Conservation (phyloP, 1,140 invertebrate species). For the Drosophila hydei region DNA sequence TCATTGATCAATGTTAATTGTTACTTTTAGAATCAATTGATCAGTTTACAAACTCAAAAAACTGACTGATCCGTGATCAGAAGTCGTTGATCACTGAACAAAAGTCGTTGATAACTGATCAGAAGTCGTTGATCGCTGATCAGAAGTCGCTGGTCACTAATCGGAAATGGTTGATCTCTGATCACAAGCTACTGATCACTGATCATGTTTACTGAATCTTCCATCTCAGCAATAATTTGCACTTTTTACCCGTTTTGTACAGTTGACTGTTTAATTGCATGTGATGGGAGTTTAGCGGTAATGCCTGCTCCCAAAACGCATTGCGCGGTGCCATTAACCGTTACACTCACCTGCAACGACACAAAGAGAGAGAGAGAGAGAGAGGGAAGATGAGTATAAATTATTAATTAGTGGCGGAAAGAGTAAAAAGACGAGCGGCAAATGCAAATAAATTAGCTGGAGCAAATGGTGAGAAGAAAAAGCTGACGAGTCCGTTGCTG, state of each 20-base stretch:
- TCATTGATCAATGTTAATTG: no score
- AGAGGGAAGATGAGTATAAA: conserved; percentile 46
- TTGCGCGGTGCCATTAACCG: conserved; percentile 45
- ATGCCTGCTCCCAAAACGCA: conserved; percentile 47
- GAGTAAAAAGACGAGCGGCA: conserved; percentile 31
- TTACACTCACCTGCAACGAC: conserved; percentile 73
- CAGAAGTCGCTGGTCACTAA: background rate
- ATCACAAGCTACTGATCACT: background rate
- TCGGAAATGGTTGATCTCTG: background rate
- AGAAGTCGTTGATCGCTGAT: background rate
- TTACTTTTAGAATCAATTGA: no score
- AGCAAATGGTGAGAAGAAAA: conserved; percentile 63
- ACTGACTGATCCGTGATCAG: no score
- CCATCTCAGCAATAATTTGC: background rate
- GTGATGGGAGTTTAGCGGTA: conserved; percentile 26
- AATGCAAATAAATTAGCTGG: conserved; percentile 74
- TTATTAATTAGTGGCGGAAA: conserved; percentile 64
- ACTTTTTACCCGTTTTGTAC: conserved; percentile 5
- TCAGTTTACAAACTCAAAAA: no score
- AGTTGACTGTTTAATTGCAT: conserved; percentile 17
- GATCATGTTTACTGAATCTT: background rate
- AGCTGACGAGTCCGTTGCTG: conserved; percentile 10
- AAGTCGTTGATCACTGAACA: no score
- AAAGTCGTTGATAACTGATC: background rate
- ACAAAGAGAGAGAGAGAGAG: conserved; percentile 22